phyloP scores from a whole-genome alignment of 1,140 invertebrate species.

The Rhynchophorus ferrugineus region DNA sequence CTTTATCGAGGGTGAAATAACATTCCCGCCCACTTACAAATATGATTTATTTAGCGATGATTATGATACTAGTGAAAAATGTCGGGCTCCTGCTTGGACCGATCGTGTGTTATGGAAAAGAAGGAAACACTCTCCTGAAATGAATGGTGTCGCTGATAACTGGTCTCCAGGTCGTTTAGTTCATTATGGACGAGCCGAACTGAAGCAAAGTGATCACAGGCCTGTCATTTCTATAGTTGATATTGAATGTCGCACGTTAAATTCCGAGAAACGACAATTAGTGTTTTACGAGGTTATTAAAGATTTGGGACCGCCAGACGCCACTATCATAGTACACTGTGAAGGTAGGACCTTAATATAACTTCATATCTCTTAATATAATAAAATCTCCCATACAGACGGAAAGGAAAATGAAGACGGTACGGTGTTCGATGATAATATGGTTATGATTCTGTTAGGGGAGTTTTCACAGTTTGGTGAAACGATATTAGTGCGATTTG shows the following conservation, averaged over 20 bases:
- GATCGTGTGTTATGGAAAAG: slow-evolving; percentile 90
- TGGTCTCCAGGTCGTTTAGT: slow-evolving; percentile 64
- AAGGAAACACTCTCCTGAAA: slow-evolving; percentile 62
- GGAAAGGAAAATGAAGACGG: slow-evolving; percentile 35
- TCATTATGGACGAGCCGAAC: slow-evolving; percentile 85
- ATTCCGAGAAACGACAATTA: slow-evolving; percentile 60
- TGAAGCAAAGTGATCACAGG: slow-evolving; percentile 97
- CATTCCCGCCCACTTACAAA: slow-evolving; percentile 96
- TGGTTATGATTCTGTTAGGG: slow-evolving; percentile 63
- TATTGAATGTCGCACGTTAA: slow-evolving; percentile 74
- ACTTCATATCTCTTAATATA: neutral
- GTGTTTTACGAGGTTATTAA: slow-evolving; percentile 80
- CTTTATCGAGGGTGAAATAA: slow-evolving; percentile 86
- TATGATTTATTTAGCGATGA: slow-evolving; percentile 98
- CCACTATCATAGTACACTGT: slow-evolving; percentile 76
- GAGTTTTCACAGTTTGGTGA: slow-evolving; percentile 73
- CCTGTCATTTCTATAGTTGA: slow-evolving; percentile 88
- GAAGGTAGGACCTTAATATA: slow-evolving; percentile 14
- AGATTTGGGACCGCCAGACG: slow-evolving; percentile 88
- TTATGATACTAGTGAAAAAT: slow-evolving; percentile 99
- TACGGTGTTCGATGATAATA: slow-evolving; percentile 56
- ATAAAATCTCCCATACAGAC: slow-evolving; percentile 24
- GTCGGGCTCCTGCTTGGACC: slow-evolving; percentile 94
- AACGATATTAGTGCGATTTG: slow-evolving; percentile 83
- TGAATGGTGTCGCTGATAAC: slow-evolving; percentile 33